Evolutionary conservation across 2,888 invertebrate genomes (phyloP), one percentile per base, ranked within the genome.

Genomic region (Zygaena filipendulae): DNA sequence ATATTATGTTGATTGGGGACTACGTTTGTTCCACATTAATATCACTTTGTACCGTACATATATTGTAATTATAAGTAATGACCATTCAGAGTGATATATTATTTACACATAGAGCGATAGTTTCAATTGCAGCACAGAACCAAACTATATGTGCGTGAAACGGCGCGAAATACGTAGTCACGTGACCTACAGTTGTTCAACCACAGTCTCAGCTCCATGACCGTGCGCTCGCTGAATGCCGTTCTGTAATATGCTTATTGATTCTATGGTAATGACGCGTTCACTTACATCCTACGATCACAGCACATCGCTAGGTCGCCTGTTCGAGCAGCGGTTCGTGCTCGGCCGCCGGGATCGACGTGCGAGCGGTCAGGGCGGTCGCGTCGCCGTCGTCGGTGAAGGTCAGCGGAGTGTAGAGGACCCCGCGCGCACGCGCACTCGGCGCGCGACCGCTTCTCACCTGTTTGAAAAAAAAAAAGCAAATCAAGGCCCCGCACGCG

Each of bases 291-390:
- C n/a, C 59, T 61, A 63, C 36, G 44, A 59, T 64, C 67, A 64
- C 66, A 64, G 61, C 51, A 52, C 46, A 46, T n/a, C 49, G 62
- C 56, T 75, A 71, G 53, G 71, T 68, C 59, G 67, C 59, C 52
- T 69, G 67, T 61, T 72, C 68, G 32, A 79, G 57, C 21, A 79
- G 57, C 11, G 71, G 54, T 33, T 66, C 59, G 29, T 58, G 45
- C 41, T 70, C 69, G 32, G 33, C 23, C 10, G 45, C 40, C 11
- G 59, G 53, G 44, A 52, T 49, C 11, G 47, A 34, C 3, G 52
- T 52, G 33, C 52, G 56, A 20, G 63, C 38, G 6, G 57, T 44
- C 20, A 67, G 52, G 11, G 63, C 51, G 2, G 61, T 42, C 26
- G 64, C 68, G 23, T 70, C 71, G n/a, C 59, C 62, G 18, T 72